Evolutionary conservation across 2,888 invertebrate species (phyloP).

Genomic region (Clunio marinus): DNA sequence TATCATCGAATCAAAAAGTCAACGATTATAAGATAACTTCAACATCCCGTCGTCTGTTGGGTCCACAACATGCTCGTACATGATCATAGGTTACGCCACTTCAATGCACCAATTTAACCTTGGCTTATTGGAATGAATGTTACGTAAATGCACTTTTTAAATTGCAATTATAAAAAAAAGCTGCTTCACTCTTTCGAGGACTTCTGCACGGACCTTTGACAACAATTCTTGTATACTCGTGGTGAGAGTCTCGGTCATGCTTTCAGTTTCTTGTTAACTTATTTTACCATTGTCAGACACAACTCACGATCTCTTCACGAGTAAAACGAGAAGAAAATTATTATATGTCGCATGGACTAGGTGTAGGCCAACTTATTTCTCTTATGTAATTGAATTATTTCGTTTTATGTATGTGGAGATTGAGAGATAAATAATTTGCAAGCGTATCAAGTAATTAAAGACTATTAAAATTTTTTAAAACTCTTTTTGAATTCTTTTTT

Average conservation of each 20-base stretch:
- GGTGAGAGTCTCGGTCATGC: conserved; percentile 20
- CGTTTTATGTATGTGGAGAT: not conserved
- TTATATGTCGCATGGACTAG: too few relatives aligned
- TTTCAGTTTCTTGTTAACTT: conserved; percentile 20
- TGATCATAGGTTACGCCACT: not conserved
- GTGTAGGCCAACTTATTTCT: not conserved
- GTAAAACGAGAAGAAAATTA: too few relatives aligned
- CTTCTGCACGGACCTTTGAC: conserved; percentile 35
- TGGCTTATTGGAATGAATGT: conserved; percentile 18
- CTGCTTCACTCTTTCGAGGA: conserved; percentile 16
- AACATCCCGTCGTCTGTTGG: not conserved
- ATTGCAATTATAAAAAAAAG: conserved; percentile 34
- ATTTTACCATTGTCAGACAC: not conserved
- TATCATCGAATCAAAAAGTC: too few relatives aligned
- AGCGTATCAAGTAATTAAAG: not conserved
- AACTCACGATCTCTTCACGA: not conserved
- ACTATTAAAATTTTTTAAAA: not conserved
- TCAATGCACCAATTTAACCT: conserved; percentile 10
- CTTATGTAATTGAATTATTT: not conserved
- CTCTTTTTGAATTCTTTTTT: too few relatives aligned
- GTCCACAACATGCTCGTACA: conserved; percentile 1
- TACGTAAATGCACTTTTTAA: conserved; percentile 34
- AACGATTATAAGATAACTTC: too few relatives aligned
- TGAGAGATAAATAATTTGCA: not conserved
- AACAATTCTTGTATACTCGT: conserved; percentile 28